Base-by-base conservation (phyloP, 2,113 vertebrate species). In the Neolamprologus hecqui region DNA sequence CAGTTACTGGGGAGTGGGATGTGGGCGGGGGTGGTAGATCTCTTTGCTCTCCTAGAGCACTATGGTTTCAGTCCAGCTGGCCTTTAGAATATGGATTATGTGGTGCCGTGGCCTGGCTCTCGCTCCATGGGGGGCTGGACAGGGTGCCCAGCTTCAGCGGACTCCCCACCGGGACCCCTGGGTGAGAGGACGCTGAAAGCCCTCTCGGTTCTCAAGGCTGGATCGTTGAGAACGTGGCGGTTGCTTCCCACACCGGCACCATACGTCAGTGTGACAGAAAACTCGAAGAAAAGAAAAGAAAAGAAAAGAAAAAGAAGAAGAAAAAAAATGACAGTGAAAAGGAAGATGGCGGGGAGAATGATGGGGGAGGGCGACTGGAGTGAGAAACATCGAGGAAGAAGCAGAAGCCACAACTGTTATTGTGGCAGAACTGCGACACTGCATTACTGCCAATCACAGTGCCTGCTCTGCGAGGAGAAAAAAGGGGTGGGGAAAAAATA, bases 41-140 rank as follows among this genome's bases (percentile, higher is more conserved):
- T 92, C 81, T 93, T 92, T 94, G 90, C 93, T 89, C 87, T 92
- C 88, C 92, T 92, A 92, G 58, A 86, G 90, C 93, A 88, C 86
- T 77, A 83, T 93, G 91, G 90, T 93, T 88, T 95, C 83, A 87
- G 92, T 94, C 94, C 96, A 96, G 94, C 94, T 95, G 95, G 93
- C 89, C 95, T 96, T 95, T 95, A 96, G 92, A 95, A 94, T 96
- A 96, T 95, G 95, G 94, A 96, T 96, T 96, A 96, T 93, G 89
- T 91, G 92, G 87, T 89, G 86, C 91, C 45, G 75, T 83, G 63
- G 89, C 90, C 86, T 82, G 91, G 92, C 91, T 94, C 87, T 93
- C 49, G 9, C 94, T 92, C 90, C 86, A 51, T 7, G 65, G 94
- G 94, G 95, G 95, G 93, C 89, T 84, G 79, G 88, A 94, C 84